Evolutionary conservation across 2,797 vertebrate species (phyloP).

Genomic region (Hemibagrus guttatus): DNA sequence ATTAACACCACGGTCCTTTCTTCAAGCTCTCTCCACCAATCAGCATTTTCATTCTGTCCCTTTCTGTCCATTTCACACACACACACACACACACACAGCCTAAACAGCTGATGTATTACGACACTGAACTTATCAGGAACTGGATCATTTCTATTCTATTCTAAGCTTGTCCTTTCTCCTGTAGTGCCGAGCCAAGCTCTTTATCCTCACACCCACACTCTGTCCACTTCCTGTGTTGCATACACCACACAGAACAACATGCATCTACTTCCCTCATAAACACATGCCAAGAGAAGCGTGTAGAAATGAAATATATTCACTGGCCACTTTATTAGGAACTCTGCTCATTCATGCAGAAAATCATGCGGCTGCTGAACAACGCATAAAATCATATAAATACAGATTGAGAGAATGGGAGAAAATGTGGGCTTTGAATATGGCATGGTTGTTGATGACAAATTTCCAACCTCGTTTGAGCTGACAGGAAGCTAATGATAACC

Average conservation of each 20-base stretch:
- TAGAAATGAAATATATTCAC: background rate
- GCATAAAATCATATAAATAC: background rate
- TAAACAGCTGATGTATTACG: background rate
- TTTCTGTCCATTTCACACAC: background rate
- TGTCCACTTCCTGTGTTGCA: background rate
- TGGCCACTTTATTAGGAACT: background rate
- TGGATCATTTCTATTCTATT: background rate
- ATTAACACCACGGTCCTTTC: background rate
- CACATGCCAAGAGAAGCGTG: background rate
- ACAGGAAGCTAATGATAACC: background rate
- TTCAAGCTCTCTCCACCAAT: conserved; percentile 25
- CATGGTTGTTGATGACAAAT: background rate
- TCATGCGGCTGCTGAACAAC: background rate
- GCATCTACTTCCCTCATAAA: background rate
- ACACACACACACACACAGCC: conserved; percentile 14
- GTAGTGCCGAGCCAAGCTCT: too few species aligned
- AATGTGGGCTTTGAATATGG: background rate
- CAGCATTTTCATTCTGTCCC: background rate
- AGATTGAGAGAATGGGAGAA: background rate
- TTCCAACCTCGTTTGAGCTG: background rate
- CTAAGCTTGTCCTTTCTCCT: background rate
- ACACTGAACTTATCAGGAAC: background rate
- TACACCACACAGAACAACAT: background rate
- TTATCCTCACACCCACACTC: background rate
- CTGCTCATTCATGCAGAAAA: background rate